Evolutionary conservation across 2,797 vertebrate species (phyloP).

Genomic region (Hephaestus fuliginosus): DNA sequence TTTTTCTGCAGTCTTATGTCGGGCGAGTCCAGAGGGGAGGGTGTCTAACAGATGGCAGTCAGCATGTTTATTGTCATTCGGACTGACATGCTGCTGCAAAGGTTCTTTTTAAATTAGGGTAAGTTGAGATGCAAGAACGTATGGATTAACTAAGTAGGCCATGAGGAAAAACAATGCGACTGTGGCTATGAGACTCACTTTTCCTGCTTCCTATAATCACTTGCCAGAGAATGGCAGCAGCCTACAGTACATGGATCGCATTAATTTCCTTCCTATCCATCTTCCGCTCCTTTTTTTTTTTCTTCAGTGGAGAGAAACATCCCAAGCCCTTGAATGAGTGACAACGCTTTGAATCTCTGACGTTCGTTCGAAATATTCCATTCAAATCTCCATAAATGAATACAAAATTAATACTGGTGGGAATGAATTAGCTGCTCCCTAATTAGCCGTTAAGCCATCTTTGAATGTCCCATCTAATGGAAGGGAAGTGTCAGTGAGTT

Average conservation of each 20-base stretch:
- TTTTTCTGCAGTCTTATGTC: constrained; percentile 11
- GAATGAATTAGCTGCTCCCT: constrained; percentile 83
- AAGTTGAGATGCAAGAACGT: constrained; percentile 61
- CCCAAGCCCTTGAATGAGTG: constrained; percentile 54
- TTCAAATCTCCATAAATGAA: constrained; percentile 83
- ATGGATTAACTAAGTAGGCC: constrained; percentile 80
- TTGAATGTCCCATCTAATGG: constrained; percentile 75
- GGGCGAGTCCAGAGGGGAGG: not conserved
- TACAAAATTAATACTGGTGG: constrained; percentile 78
- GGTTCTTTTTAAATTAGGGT: constrained; percentile 49
- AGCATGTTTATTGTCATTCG: constrained; percentile 13
- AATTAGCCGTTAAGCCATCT: constrained; percentile 82
- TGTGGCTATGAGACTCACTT: constrained; percentile 47
- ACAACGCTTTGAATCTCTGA: constrained; percentile 70
- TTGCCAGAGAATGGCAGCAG: constrained; percentile 70
- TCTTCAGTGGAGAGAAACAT: constrained; percentile 36
- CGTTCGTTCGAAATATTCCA: constrained; percentile 71
- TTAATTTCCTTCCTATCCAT: constrained; percentile 62
- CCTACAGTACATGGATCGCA: constrained; percentile 56
- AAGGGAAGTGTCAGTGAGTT: constrained; percentile 57
- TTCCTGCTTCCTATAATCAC: constrained; percentile 74
- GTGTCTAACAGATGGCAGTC: constrained; percentile 11
- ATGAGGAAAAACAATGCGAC: constrained; percentile 70
- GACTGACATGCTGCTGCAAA: constrained; percentile 20
- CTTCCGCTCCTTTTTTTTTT: constrained; percentile 32